Percentiles rank a stretch among this genome's conserved stretches.
Evolutionary conservation across 1,140 invertebrate genomes (phyloP).

Genomic region (Sarcophaga peregrina): DNA sequence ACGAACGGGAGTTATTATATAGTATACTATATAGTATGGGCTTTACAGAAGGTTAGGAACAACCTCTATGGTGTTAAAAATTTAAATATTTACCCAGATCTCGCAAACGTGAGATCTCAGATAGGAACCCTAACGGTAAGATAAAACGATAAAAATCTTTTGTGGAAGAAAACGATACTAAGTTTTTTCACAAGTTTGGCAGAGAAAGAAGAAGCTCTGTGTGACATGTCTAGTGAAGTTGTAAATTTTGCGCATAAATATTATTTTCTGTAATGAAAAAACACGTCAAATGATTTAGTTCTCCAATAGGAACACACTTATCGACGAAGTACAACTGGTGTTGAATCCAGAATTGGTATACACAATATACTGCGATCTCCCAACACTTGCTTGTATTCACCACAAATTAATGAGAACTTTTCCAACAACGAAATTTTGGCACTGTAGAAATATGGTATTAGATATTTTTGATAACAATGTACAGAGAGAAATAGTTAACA

Average conservation of each 20-base stretch:
- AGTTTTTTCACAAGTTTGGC: background rate
- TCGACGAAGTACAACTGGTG: background rate
- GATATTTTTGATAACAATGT: constrained; percentile 29
- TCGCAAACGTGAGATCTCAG: constrained; percentile 36
- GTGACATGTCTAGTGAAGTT: background rate
- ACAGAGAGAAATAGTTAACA: constrained; percentile 19
- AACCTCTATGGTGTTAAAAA: constrained; percentile 30
- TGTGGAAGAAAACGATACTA: constrained; percentile 8
- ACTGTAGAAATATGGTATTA: constrained; percentile 18
- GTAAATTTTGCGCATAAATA: background rate
- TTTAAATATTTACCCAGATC: constrained; percentile 31
- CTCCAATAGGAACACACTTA: constrained; percentile 28
- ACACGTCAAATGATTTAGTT: constrained; percentile 40
- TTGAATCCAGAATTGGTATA: constrained; percentile 40
- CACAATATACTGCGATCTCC: constrained; percentile 50
- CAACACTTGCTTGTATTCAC: constrained; percentile 26
- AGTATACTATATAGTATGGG: constrained; percentile 39
- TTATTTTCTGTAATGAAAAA: background rate
- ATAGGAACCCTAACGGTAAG: constrained; percentile 48
- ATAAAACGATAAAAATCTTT: constrained; percentile 67
- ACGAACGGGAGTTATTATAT: constrained; percentile 31
- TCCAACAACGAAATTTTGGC: constrained; percentile 13
- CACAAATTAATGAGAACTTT: constrained; percentile 18
- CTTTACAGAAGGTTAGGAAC: constrained; percentile 14
- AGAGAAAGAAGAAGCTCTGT: constrained; percentile 14